Evolutionary conservation across 2,888 invertebrate genomes (phyloP), one percentile per base, ranked within the genome.

Genomic region (Latrodectus elegans): DNA sequence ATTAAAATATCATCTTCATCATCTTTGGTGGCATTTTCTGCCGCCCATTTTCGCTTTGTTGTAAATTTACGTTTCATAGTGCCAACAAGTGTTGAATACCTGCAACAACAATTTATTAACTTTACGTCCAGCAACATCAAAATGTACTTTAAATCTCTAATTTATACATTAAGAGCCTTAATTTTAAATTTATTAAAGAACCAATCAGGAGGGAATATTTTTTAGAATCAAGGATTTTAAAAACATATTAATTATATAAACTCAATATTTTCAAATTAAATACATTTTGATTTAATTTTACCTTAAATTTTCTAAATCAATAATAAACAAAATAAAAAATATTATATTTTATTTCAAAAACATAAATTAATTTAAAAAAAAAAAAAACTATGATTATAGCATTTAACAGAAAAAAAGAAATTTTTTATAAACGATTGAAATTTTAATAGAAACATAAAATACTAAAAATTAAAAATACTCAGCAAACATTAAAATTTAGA

Each of bases 1-100:
- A 60, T 60, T 60, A 60, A 6, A 60, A 60, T 11, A 11, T 77
- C 84, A 26, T 67, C 77, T 9, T 72, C 77, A 52, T 65, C 67
- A 22, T 70, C 65, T 15, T 68, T 12, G 15, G 10, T 55, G 14
- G n/a, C 14, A 67, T 83, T 26, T 55, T 78, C 17, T 3, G 53
- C 64, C 22, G 60, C 15, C 75, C 84, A 64, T 55, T 85, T 85
- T 22, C 84, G 53, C 17, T 85, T 85, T 1, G 84, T 38, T 51
- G 84, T 75, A 60, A 85, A 85, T n/a, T 85, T 85, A 17, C 64
- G 55, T 70, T 79, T 55, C 71, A 79, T 64, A 52, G 67, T 77
- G 8, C 68, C 77, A 10, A 75, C 17, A 60, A 85, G 70, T 73
- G 74, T 67, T 11, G 79, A 64, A 49, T 85, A 85, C 55, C 84